These are phyloP conservation scores for Tachyglossus aculeatus DNA, from an alignment of 2,797 vertebrate genomes.

Conservation along the genomic window DNA sequence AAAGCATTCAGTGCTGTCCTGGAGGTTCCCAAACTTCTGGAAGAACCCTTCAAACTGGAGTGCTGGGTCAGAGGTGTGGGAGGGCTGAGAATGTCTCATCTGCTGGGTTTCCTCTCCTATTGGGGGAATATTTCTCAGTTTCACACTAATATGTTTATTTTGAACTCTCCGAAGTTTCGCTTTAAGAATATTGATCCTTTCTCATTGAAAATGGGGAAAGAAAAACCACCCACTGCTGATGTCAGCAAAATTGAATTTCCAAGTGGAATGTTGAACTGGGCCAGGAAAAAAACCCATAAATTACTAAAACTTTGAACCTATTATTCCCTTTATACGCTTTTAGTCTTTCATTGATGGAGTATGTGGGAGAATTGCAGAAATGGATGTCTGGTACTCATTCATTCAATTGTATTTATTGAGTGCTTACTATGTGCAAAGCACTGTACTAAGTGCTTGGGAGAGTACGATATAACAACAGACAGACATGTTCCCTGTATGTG, in stretches of 20 bases:
- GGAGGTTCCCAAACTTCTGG: neutral
- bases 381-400: neutral
- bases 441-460: too few relatives aligned
- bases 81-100: too few relatives aligned
- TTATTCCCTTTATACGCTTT: constrained; percentile 34
- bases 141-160: neutral
- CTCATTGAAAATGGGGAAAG: neutral
- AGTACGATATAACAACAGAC: too few relatives aligned
- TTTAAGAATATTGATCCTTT: constrained; percentile 23
- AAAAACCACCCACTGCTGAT: constrained; percentile 1
- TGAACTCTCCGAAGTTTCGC: constrained; percentile 17
- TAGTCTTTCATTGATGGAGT: constrained; percentile 24
- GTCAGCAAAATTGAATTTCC: constrained; percentile 18
- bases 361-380: neutral
- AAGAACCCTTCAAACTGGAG: neutral
- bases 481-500: too few relatives aligned
- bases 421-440: too few relatives aligned
- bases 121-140: too few relatives aligned
- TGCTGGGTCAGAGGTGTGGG: too few relatives aligned
- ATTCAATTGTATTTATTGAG: too few relatives aligned
- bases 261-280: neutral
- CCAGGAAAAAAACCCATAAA: constrained; percentile 22
- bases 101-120: too few relatives aligned
- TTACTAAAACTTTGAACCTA: constrained; percentile 30
- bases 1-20: too few relatives aligned